Evolutionary conservation across 1,140 invertebrate species (phyloP).

Genomic region (Caenorhabditis remanei): DNA sequence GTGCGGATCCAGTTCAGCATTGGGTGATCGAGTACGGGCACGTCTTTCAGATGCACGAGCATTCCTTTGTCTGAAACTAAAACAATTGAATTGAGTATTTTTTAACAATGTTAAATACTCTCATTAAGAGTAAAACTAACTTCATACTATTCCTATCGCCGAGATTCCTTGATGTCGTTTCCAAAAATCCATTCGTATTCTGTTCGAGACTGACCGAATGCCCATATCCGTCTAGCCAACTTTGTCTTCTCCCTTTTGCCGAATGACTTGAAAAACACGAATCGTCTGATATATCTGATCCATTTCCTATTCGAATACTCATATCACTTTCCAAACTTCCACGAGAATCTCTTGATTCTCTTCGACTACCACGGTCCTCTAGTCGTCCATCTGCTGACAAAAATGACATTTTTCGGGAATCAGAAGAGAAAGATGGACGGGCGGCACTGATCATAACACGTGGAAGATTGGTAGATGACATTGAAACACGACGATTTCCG

Average conservation of each 20-base stretch:
- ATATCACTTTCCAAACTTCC: constrained; percentile 75
- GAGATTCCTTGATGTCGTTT: constrained; percentile 2
- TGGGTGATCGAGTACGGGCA: constrained; percentile 71
- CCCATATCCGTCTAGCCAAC: constrained; percentile 75
- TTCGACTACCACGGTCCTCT: constrained; percentile 69
- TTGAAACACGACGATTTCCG: constrained; percentile 74
- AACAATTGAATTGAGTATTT: background rate
- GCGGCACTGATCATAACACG: constrained; percentile 76
- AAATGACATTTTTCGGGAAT: constrained; percentile 77
- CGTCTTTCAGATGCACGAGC: constrained; percentile 59
- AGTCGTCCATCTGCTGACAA: constrained; percentile 75
- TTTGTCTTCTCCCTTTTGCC: constrained; percentile 68
- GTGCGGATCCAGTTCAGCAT: constrained; percentile 51
- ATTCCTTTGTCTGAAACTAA: constrained; percentile 52
- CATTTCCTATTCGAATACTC: constrained; percentile 75
- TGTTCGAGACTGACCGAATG: constrained; percentile 74
- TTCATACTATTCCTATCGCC: constrained; percentile 11
- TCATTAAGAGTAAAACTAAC: background rate
- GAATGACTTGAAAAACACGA: constrained; percentile 64
- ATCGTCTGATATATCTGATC: constrained; percentile 76
- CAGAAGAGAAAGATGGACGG: constrained; percentile 70
- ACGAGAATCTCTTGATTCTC: constrained; percentile 74
- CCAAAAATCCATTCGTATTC: constrained; percentile 40
- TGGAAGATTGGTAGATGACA: constrained; percentile 74
- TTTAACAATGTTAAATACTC: background rate